Evolutionary conservation across 2,888 invertebrate genomes (phyloP).

Genomic region (Heliconius cydno): DNA sequence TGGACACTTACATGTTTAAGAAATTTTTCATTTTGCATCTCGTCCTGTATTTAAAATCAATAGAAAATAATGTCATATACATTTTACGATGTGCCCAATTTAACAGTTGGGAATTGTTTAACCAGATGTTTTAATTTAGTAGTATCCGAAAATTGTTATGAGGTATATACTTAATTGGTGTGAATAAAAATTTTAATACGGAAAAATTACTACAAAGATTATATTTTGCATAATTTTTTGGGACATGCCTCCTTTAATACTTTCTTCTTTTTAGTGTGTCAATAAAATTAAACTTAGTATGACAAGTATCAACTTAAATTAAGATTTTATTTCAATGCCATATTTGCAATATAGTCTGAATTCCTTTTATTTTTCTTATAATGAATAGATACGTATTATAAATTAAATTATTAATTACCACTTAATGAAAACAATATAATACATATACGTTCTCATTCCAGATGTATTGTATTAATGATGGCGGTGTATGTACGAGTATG

Average conservation of each 20-base stretch:
- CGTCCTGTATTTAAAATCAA: slow-evolving; percentile 11
- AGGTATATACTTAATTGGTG: neutral
- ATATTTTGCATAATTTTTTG: neutral
- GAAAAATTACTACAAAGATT: neutral
- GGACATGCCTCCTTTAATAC: neutral
- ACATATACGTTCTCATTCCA: neutral
- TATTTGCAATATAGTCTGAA: neutral
- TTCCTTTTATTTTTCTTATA: neutral
- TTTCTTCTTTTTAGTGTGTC: neutral
- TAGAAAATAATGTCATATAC: slow-evolving; percentile 13
- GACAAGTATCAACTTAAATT: neutral
- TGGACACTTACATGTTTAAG: neutral
- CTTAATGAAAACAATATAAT: slow-evolving; percentile 11
- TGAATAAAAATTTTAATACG: neutral
- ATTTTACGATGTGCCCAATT: slow-evolving; percentile 38
- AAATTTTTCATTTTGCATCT: neutral
- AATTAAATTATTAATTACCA: neutral
- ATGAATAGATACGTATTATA: neutral
- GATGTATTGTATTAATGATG: neutral
- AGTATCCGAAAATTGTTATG: neutral
- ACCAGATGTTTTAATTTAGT: slow-evolving; percentile 33
- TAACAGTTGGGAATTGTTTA: slow-evolving; percentile 42
- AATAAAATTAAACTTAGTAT: neutral
- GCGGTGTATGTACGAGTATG: slow-evolving; percentile 52
- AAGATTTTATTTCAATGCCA: neutral